phyloP scores from a whole-genome alignment of 1,140 invertebrate species.

The Plutomurus gul region DNA sequence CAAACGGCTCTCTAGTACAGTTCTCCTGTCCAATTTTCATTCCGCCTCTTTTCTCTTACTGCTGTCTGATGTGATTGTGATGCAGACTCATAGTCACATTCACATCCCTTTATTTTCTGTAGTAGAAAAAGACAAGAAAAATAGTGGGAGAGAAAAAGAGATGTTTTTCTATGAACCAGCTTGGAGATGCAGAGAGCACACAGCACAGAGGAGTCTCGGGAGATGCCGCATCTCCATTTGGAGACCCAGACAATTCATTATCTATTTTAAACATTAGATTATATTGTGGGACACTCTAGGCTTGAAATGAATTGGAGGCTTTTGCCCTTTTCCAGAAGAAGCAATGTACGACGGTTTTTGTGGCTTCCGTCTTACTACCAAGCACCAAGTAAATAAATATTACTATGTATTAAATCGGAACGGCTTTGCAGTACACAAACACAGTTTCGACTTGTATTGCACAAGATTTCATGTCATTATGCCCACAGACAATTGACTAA shows the following conservation, averaged over 20 bases:
- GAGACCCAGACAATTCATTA: background rate
- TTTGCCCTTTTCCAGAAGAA: background rate
- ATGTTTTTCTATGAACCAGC: too few species aligned
- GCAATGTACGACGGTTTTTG: too few species aligned
- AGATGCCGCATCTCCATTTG: background rate
- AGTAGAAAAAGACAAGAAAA: background rate
- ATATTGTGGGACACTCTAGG: constrained; percentile 1
- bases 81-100: constrained; percentile 5
- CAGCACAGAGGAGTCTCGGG: background rate
- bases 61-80: constrained; percentile 23
- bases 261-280: constrained; percentile 29
- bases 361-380: background rate
- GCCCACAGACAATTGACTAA: background rate
- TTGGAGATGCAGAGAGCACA: background rate
- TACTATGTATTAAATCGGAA: background rate
- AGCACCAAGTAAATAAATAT: background rate
- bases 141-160: background rate
- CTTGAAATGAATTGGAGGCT: background rate
- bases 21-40: background rate
- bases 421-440: background rate
- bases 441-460: background rate
- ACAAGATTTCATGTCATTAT: background rate
- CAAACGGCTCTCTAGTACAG: background rate
- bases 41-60: background rate
- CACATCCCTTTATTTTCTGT: constrained; percentile 9